phyloP scores from a whole-genome alignment of 2,113 vertebrate genomes.

The Vidua chalybeata region DNA sequence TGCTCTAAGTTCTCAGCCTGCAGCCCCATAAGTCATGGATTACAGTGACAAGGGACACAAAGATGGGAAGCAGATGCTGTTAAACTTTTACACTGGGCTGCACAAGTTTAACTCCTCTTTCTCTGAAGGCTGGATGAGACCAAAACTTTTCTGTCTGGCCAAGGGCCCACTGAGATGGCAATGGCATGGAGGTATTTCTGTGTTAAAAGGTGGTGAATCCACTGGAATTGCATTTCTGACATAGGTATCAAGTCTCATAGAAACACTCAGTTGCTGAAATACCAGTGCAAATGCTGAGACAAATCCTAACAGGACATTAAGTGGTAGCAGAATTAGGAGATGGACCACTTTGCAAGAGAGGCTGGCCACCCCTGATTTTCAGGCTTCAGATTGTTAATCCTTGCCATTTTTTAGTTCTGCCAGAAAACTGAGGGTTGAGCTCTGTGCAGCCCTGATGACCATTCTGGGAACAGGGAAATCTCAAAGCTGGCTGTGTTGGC shows the following conservation, averaged over 20 bases:
- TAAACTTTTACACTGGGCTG: neutral
- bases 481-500: neutral
- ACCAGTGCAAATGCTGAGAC: neutral
- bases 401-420: neutral
- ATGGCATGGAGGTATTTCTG: neutral
- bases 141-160: neutral
- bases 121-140: neutral
- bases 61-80: neutral
- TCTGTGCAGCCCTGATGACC: neutral
- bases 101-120: neutral
- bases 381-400: neutral
- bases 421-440: neutral
- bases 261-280: neutral
- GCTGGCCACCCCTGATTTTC: neutral
- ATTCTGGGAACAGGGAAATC: neutral
- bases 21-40: accelerated
- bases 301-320: neutral
- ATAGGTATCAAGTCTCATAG: neutral
- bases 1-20: neutral
- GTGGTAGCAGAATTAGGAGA: neutral
- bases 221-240: neutral
- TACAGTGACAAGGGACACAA: neutral
- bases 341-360: neutral
- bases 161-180: neutral
- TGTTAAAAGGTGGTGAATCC: neutral